Evolutionary conservation across 2,113 vertebrate genomes (phyloP).

Genomic region (Ammodramus savannarum): DNA sequence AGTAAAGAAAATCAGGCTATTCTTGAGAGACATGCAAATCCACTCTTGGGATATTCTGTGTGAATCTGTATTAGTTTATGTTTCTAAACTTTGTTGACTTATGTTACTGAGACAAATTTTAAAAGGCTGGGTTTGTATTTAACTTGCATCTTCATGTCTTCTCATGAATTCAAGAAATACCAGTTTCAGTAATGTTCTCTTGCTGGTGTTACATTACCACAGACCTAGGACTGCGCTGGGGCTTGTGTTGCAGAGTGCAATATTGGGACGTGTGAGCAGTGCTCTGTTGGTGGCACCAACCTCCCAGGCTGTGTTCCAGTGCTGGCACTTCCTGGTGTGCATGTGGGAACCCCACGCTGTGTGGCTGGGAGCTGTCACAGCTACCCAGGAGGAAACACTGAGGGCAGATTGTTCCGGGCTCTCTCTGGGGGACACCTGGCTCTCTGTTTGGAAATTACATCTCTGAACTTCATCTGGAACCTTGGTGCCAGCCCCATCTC

Average conservation of each 20-base stretch:
- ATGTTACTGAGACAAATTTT: neutral
- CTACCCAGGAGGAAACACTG: neutral
- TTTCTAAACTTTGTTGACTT: neutral
- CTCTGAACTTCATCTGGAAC: neutral
- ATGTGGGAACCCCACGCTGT: fast-evolving
- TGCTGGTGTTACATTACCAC: neutral
- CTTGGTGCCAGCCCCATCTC: neutral
- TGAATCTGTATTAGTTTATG: neutral
- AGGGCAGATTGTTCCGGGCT: neutral
- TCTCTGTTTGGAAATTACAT: neutral
- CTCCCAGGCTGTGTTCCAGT: neutral
- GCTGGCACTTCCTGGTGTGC: neutral
- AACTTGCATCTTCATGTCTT: slow-evolving; percentile 13
- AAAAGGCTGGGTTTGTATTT: neutral
- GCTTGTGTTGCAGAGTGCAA: neutral
- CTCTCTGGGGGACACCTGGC: neutral
- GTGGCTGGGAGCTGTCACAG: neutral
- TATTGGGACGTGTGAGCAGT: neutral
- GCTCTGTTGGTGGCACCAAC: neutral
- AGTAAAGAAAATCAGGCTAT: neutral
- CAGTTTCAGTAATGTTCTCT: neutral
- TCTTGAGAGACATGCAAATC: neutral
- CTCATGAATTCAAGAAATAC: neutral
- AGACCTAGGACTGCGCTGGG: neutral
- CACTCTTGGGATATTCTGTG: neutral